phyloP scores from a whole-genome alignment of 1,140 invertebrate genomes.

The Penaeus chinensis region DNA sequence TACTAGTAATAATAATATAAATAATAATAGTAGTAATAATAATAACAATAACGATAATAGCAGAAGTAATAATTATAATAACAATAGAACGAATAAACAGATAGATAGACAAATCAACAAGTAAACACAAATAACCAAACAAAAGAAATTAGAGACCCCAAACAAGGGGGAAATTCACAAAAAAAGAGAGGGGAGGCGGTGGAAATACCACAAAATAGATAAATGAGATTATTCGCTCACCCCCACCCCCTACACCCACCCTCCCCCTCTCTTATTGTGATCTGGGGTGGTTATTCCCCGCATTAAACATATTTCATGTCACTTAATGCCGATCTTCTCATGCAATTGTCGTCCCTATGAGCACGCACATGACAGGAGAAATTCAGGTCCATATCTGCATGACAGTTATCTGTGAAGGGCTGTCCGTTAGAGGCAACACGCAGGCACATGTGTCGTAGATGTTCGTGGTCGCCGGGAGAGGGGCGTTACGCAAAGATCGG shows the following conservation, averaged over 20 bases:
- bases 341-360: conserved; percentile 41
- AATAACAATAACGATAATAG: too few relatives aligned
- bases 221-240: not conserved
- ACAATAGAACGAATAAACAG: too few relatives aligned
- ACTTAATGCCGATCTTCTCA: conserved; percentile 52
- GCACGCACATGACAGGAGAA: conserved; percentile 47
- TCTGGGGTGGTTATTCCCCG: conserved; percentile 11
- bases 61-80: too few relatives aligned
- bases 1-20: too few relatives aligned
- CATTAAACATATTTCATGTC: conserved; percentile 52
- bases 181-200: not conserved
- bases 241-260: not conserved
- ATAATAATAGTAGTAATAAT: too few relatives aligned
- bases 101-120: too few relatives aligned
- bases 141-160: too few relatives aligned
- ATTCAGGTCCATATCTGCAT: conserved; percentile 50
- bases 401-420: conserved; percentile 54
- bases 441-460: not conserved
- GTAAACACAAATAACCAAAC: too few relatives aligned
- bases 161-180: not conserved
- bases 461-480: too few relatives aligned
- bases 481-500: too few relatives aligned
- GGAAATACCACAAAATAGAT: not conserved
- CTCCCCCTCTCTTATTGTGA: not conserved
- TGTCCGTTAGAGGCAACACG: conserved; percentile 51